phyloP scores from a whole-genome alignment of 2,888 invertebrate genomes.

The Lypha dubia region DNA sequence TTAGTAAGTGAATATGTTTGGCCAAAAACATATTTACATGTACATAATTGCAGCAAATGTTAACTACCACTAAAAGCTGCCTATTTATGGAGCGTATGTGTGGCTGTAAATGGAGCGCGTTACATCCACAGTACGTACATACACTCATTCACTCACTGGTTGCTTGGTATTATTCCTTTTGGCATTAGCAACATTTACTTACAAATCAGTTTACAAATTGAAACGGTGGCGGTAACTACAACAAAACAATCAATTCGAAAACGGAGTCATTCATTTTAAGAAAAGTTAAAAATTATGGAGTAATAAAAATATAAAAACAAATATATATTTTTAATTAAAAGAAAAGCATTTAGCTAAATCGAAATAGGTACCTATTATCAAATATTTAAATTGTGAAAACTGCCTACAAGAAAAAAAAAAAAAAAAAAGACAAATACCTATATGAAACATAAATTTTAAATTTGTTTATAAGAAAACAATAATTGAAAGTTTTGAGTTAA shows the following conservation, averaged over 20 bases:
- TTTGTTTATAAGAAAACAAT: not conserved
- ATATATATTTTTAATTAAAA: not conserved
- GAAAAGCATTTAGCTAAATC: not conserved
- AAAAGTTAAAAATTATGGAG: not conserved
- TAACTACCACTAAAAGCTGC: conserved; percentile 50
- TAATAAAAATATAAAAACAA: not conserved
- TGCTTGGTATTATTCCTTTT: conserved; percentile 64
- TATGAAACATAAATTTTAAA: conserved; percentile 9
- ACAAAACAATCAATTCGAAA: conserved; percentile 35
- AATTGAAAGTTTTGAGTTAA: not conserved
- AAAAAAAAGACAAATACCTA: too few species aligned
- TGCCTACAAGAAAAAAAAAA: not conserved
- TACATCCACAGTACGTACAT: conserved; percentile 40
- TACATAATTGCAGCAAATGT: not conserved
- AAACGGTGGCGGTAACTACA: conserved; percentile 68
- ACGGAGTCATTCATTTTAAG: not conserved
- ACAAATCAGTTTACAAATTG: conserved; percentile 68
- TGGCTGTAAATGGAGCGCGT: conserved; percentile 58
- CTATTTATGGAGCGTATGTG: conserved; percentile 34
- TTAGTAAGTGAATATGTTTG: conserved; percentile 43
- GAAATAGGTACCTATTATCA: not conserved
- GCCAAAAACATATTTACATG: conserved; percentile 42
- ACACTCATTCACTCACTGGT: conserved; percentile 62
- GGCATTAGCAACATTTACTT: conserved; percentile 62
- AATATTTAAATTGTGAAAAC: not conserved